Evolutionary conservation across 2,797 vertebrate genomes (phyloP).

Genomic region (Myotis findleyi): DNA sequence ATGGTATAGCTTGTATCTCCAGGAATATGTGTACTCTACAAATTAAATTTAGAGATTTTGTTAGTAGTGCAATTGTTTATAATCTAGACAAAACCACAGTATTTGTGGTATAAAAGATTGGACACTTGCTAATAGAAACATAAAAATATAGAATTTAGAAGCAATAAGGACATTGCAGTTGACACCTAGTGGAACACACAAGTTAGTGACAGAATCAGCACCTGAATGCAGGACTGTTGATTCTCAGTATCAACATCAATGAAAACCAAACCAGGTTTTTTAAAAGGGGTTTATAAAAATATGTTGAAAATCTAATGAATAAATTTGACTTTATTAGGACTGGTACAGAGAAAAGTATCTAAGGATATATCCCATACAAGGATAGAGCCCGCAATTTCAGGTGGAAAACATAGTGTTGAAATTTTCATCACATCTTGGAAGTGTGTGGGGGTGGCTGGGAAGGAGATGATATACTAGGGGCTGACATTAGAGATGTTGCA

Average conservation of each 20-base stretch:
- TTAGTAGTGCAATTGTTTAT: background rate
- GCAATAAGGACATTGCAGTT: background rate
- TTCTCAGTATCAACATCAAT: background rate
- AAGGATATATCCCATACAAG: background rate
- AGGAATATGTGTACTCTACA: background rate
- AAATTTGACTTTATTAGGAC: background rate
- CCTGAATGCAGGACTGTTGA: background rate
- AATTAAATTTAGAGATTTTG: background rate
- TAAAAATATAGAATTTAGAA: slow-evolving; percentile 5
- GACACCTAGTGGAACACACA: background rate
- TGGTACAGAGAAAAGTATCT: background rate
- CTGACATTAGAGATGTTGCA: background rate
- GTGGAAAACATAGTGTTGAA: background rate
- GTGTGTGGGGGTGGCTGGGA: fast-evolving
- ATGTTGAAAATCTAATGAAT: background rate
- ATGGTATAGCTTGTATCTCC: background rate
- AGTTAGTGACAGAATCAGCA: background rate
- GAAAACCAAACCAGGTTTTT: background rate
- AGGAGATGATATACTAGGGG: background rate
- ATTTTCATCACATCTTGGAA: background rate
- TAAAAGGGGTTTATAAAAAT: background rate
- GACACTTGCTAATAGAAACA: background rate
- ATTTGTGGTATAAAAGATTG: background rate
- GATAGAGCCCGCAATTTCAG: background rate
- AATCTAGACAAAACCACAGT: background rate